Percentiles rank a stretch among this genome's conserved stretches.
phyloP scores from a whole-genome alignment of 2,888 invertebrate species.

The Meloe dianella region DNA sequence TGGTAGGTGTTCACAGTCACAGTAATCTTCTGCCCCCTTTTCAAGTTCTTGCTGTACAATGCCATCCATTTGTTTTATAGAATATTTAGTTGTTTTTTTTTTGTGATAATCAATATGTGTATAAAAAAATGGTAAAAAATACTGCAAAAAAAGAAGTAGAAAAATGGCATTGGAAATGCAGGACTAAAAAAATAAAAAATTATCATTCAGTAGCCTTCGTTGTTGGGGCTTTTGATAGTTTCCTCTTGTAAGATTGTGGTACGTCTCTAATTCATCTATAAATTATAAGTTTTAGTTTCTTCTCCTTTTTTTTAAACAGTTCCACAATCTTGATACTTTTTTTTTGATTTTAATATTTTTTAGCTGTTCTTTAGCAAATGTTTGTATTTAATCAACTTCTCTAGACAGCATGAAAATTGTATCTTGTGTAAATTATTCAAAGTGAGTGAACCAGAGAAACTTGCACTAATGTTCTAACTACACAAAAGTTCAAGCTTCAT shows the following conservation, averaged over 20 bases:
- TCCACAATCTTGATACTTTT: conserved; percentile 19
- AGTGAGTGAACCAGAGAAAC: background rate
- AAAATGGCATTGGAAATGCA: conserved; percentile 24
- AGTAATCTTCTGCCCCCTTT: conserved; percentile 10
- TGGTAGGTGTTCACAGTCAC: conserved; percentile 18
- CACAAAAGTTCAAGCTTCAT: conserved; percentile 30
- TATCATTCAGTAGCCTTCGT: no score
- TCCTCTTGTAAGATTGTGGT: conserved; percentile 22
- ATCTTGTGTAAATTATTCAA: conserved; percentile 31
- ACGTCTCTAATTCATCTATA: conserved; percentile 1
- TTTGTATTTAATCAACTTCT: conserved; percentile 37
- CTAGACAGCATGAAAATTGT: conserved; percentile 39
- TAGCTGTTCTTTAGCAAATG: background rate
- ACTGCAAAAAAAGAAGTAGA: conserved; percentile 14
- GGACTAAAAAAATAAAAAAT: no score
- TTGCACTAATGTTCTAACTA: conserved; percentile 23
- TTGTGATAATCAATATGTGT: conserved; percentile 23
- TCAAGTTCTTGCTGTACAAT: conserved; percentile 27
- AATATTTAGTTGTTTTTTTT: conserved; percentile 15
- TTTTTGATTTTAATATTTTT: no score
- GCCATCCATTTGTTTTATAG: conserved; percentile 18
- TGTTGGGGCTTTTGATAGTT: conserved; percentile 12
- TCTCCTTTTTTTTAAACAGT: no score
- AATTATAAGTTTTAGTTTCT: background rate
- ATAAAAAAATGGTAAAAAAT: background rate